phyloP scores from a whole-genome alignment of 2,797 vertebrate species.

The Lithobates pipiens region DNA sequence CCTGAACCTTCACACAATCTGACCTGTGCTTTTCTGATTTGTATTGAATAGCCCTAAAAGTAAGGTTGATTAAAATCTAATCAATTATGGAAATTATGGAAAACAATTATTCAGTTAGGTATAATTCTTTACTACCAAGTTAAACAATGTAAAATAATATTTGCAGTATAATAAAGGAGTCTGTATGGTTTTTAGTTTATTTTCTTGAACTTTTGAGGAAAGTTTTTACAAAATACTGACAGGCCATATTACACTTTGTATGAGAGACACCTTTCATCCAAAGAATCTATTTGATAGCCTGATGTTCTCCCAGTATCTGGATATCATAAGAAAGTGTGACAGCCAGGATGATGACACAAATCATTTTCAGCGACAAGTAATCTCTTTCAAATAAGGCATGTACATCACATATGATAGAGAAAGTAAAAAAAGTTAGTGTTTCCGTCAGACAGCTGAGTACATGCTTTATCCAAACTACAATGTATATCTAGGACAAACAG shows the following conservation, averaged over 20 bases:
- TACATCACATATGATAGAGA: slow-evolving; percentile 38
- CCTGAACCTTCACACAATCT: neutral
- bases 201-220: slow-evolving; percentile 23
- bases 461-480: slow-evolving; percentile 29
- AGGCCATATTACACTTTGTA: slow-evolving; percentile 39
- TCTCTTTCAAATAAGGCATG: slow-evolving; percentile 41
- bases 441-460: slow-evolving; percentile 15
- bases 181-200: slow-evolving; percentile 16
- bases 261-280: slow-evolving; percentile 46
- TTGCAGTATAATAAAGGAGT: neutral
- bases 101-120: no score
- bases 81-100: neutral
- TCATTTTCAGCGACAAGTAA: slow-evolving; percentile 43
- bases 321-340: slow-evolving; percentile 48
- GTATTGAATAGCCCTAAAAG: no score
- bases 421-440: slow-evolving; percentile 41
- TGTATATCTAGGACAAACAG: neutral
- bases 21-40: no score
- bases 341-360: slow-evolving; percentile 44
- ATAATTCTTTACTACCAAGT: neutral
- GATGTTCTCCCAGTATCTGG: slow-evolving; percentile 27
- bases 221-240: slow-evolving; percentile 47
- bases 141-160: neutral
- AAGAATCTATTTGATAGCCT: slow-evolving; percentile 40
- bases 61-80: no score